Evolutionary conservation across 2,888 invertebrate genomes (phyloP).

Genomic region (Tubiluchus corallicola): DNA sequence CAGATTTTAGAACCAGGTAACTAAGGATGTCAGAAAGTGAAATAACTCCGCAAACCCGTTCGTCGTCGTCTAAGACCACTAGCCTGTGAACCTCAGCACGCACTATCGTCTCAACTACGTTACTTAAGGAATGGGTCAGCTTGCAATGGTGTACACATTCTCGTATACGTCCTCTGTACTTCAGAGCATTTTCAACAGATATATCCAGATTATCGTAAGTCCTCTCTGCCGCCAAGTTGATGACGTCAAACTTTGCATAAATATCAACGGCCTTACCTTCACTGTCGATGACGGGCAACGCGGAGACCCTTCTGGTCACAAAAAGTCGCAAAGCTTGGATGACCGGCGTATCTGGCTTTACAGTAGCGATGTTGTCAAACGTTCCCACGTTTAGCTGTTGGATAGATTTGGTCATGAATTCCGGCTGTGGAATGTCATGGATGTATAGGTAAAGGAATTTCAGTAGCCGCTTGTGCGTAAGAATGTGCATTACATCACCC

Average conservation of each 20-base stretch:
- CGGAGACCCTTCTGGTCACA: slow-evolving; percentile 33
- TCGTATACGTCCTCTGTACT: slow-evolving; percentile 27
- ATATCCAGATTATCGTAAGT: slow-evolving; percentile 35
- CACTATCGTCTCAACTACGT: slow-evolving; percentile 33
- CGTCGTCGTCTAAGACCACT: slow-evolving; percentile 28
- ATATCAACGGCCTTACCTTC: slow-evolving; percentile 31
- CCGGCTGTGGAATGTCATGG: slow-evolving; percentile 26
- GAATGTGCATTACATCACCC: slow-evolving; percentile 35
- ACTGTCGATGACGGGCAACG: slow-evolving; percentile 33
- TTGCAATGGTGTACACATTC: slow-evolving; percentile 33
- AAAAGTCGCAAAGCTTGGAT: slow-evolving; percentile 31
- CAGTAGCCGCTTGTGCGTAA: slow-evolving; percentile 36
- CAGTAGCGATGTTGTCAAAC: slow-evolving; percentile 24
- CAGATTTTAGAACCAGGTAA: slow-evolving; percentile 24
- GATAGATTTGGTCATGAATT: slow-evolving; percentile 25
- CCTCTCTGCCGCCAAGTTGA: slow-evolving; percentile 35
- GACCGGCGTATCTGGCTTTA: slow-evolving; percentile 21
- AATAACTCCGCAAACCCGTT: slow-evolving; percentile 30
- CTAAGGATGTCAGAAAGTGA: slow-evolving; percentile 35
- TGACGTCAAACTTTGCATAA: slow-evolving; percentile 37
- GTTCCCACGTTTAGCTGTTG: slow-evolving; percentile 28
- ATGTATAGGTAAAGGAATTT: slow-evolving; percentile 34
- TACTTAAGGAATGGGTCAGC: slow-evolving; percentile 27
- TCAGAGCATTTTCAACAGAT: slow-evolving; percentile 32
- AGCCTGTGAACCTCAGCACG: slow-evolving; percentile 33